Evolutionary conservation across 2,113 vertebrate genomes (phyloP), one percentile per base, ranked within the genome.

Genomic region (Aspidoscelis tigris): DNA sequence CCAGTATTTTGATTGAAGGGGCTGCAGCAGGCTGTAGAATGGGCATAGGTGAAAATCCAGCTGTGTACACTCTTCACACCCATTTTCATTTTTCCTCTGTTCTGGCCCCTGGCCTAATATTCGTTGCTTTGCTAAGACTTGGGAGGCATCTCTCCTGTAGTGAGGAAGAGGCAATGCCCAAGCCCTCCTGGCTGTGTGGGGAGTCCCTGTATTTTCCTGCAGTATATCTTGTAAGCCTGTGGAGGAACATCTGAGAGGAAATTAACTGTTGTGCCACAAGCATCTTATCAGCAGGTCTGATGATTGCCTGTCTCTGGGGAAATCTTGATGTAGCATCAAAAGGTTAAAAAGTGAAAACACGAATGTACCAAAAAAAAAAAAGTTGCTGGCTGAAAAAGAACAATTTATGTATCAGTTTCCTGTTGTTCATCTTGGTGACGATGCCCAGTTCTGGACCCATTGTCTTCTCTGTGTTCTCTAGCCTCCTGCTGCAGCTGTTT

Each of bases 241-340:
- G 61, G 83, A 78, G 78, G 69, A 71, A 33, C 76, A 73, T 53
- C 76, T 3, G 53, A 84, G 43, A 71, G 4, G 68, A 64, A 50
- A 50, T n/a, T 8, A 18, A 84, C 55, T 65, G 53, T 78, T 78
- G 70, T 53, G 83, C 70, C 69, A 66, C 83, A 65, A 85, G 83
- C 69, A 80, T 85, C 58, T 74, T 74, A 65, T 85, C 83, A 85
- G 83, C 83, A 50, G 83, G 83, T 85, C 83, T 85, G 83, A 85
- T 79, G 58, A 74, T 41, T 80, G 70, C 61, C 70, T 85, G 58
- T 80, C 66, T 85, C 58, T 74, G 71, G 70, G 55, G 77, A 66
- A 82, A 85, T 79, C 61, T 80, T 66, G 70, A 79, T 80, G 83
- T 80, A 80, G 70, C 83, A 80, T 85, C 83, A 73, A 72, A 41